Conservation (phyloP, 2,888 invertebrate genomes). For the Trichogramma evanescens region DNA sequence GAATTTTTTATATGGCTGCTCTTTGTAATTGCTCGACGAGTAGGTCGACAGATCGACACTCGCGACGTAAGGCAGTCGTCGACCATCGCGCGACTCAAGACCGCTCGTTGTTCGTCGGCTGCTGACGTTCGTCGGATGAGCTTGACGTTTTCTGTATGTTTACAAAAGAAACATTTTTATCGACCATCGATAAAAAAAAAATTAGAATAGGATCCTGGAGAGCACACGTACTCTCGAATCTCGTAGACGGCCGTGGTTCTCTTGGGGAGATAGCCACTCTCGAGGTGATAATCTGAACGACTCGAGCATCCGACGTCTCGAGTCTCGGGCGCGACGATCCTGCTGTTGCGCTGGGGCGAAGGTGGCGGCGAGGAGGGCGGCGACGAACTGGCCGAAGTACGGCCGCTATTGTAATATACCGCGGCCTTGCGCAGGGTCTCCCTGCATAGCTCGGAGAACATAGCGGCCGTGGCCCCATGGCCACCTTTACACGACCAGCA, state of each 20-base stretch:
- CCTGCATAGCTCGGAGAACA: constrained; percentile 54
- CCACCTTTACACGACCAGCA: constrained; percentile 34
- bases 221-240: constrained; percentile 35
- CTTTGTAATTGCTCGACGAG: constrained; percentile 16
- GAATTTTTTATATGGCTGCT: constrained; percentile 16
- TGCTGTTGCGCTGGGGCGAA: constrained; percentile 31
- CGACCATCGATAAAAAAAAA: too few species aligned
- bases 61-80: constrained; percentile 22
- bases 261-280: constrained; percentile 23
- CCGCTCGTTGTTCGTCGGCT: constrained; percentile 33
- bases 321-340: constrained; percentile 15
- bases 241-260: constrained; percentile 21
- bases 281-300: constrained; percentile 12
- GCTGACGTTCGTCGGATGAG: constrained; percentile 37
- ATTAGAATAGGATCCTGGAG: not conserved
- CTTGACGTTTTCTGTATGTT: too few species aligned
- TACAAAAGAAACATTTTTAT: too few species aligned
- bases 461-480: constrained; percentile 46
- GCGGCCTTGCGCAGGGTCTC: constrained; percentile 52
- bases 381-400: constrained; percentile 40
- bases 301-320: constrained; percentile 20
- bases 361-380: constrained; percentile 45
- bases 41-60: constrained; percentile 14
- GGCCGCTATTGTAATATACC: constrained; percentile 46
- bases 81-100: constrained; percentile 35